Evolutionary conservation across 2,888 invertebrate species (phyloP).

Genomic region (Athripsodes cinereus): DNA sequence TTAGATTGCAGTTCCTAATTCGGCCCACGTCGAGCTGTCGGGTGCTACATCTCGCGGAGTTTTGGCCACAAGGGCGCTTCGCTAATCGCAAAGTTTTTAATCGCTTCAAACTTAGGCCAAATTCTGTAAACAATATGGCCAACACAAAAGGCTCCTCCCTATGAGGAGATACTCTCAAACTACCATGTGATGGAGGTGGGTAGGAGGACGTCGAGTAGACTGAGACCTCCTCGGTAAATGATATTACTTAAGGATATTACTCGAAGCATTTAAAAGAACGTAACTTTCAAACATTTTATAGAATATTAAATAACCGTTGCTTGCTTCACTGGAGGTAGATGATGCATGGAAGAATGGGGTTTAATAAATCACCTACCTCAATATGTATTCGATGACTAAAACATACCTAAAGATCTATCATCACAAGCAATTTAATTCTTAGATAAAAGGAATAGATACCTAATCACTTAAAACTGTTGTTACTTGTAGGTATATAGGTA

Average conservation of each 20-base stretch:
- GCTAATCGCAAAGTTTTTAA: slow-evolving; percentile 29
- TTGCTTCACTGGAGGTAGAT: background rate
- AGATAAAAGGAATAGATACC: no score
- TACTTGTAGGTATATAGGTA: no score
- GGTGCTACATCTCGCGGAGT: slow-evolving; percentile 19
- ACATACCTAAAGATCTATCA: no score
- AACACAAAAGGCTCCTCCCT: slow-evolving; percentile 23
- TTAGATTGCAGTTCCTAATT: no score
- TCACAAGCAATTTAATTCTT: no score
- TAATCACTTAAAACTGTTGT: no score
- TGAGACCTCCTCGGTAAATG: slow-evolving; percentile 8
- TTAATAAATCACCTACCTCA: no score
- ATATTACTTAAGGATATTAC: slow-evolving; percentile 13
- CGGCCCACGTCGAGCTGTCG: slow-evolving; percentile 7
- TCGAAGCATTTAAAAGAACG: slow-evolving; percentile 4
- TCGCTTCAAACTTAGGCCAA: slow-evolving; percentile 27
- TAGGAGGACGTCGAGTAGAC: slow-evolving; percentile 1
- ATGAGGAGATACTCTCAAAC: slow-evolving; percentile 2
- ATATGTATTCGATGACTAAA: no score
- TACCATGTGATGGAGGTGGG: slow-evolving; percentile 1
- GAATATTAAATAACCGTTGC: background rate
- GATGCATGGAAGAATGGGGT: no score
- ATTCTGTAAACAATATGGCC: slow-evolving; percentile 28
- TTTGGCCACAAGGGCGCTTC: slow-evolving; percentile 25
- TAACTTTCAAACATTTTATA: background rate